Evolutionary conservation across 1,140 invertebrate species (phyloP).

Genomic region (Drosophila tsacasi): DNA sequence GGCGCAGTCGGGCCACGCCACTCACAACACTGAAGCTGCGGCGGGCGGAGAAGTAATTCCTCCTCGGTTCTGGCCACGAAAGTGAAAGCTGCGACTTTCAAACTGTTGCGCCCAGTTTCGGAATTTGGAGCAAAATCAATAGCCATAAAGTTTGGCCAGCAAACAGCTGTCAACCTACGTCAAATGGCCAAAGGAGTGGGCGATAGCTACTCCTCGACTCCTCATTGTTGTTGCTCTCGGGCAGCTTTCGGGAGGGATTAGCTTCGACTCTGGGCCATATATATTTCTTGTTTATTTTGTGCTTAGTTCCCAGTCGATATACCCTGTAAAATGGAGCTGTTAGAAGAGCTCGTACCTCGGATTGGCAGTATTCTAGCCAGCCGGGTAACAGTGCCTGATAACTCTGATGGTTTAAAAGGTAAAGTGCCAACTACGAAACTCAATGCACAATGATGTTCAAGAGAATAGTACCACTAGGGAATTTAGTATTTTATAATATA

Average conservation of each 20-base stretch:
- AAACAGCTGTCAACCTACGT: constrained; percentile 83
- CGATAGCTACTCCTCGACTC: not conserved
- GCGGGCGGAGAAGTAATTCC: not conserved
- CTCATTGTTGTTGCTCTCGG: constrained; percentile 26
- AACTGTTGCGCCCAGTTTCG: constrained; percentile 70
- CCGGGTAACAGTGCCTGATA: not conserved
- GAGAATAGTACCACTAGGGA: not conserved
- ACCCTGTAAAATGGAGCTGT: constrained; percentile 5
- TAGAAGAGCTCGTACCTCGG: not conserved
- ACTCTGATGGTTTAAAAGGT: not conserved
- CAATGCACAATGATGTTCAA: not conserved
- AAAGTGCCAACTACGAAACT: not conserved
- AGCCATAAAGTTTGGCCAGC: constrained; percentile 63
- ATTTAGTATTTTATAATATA: not conserved
- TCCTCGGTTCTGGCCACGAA: constrained; percentile 58
- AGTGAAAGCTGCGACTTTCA: constrained; percentile 82
- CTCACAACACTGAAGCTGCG: not conserved
- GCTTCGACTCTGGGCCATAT: not conserved
- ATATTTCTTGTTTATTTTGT: not conserved
- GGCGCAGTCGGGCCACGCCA: constrained; percentile 42
- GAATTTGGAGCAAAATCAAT: constrained; percentile 68
- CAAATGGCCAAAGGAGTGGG: constrained; percentile 40
- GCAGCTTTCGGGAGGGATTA: constrained; percentile 29
- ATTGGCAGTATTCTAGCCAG: not conserved
- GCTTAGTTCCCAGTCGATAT: not conserved